Evolutionary conservation across 2,888 invertebrate species (phyloP).

Genomic region (Clunio marinus): DNA sequence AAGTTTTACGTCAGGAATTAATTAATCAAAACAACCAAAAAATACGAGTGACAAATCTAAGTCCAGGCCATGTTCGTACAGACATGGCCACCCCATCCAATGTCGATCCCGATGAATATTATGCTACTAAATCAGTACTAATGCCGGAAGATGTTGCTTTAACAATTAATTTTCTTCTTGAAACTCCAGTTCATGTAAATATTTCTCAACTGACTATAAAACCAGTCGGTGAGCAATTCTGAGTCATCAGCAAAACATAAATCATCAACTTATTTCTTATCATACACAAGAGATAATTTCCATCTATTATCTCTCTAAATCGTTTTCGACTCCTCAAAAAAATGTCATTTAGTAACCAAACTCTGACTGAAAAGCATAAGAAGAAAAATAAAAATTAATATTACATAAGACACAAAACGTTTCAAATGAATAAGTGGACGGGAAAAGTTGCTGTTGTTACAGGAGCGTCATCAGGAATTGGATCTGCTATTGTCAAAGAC

Average conservation of each 20-base stretch:
- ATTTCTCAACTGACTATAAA: not conserved
- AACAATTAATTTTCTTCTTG: not conserved
- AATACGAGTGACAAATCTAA: not conserved
- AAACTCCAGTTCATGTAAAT: not conserved
- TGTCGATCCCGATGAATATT: too few species aligned
- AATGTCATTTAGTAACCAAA: too few species aligned
- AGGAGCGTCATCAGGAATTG: not conserved
- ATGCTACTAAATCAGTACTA: too few species aligned
- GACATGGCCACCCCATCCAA: not conserved
- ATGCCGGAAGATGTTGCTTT: not conserved
- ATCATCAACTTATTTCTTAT: too few species aligned
- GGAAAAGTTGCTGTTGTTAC: conserved; percentile 10
- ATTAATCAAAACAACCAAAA: not conserved
- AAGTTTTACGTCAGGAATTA: conserved; percentile 58
- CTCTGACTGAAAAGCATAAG: not conserved
- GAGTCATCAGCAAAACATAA: too few species aligned
- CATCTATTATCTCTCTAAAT: too few species aligned
- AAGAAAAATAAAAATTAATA: not conserved
- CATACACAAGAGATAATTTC: too few species aligned
- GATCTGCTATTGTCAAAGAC: not conserved
- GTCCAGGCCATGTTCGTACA: not conserved
- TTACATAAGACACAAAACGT: not conserved
- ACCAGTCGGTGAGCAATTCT: not conserved
- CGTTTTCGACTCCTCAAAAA: too few species aligned
- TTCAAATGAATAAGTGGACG: not conserved